Evolutionary conservation across 2,888 invertebrate species (phyloP), one percentile per base, ranked within the genome.

Genomic region (Frankliniella intonsa): DNA sequence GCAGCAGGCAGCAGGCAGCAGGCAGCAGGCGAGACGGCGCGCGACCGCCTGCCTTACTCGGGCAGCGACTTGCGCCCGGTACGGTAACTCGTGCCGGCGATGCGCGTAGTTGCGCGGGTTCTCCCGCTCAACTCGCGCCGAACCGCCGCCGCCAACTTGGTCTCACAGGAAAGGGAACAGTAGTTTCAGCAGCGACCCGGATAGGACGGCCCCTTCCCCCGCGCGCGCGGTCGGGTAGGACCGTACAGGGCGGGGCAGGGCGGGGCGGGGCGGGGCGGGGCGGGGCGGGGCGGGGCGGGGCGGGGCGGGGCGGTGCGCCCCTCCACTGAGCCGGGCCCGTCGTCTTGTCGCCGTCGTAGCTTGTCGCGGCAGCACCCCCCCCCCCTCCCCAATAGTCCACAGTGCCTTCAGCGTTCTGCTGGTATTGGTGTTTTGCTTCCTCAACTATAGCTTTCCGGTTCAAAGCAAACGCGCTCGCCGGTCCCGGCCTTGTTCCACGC

Each of bases 381-480:
- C 38, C 38, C 38, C 38, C 38, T 3, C 3, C 38, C 38, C 38
- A 38, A 38, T 38, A 38, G 38, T 38, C 38, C 38, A 38, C 38
- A 38, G 38, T 38, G 38, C 38, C 38, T 38, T 38, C 38, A 5
- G 14, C 62, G 62, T 19, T 14, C 62, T 14, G 17, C 62, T 38
- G 38, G 55, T 69, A 69, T 69, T 69, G 69, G 22, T 69, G 69
- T 69, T 69, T 69, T 69, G 69, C 69, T 69, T n/a, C 69, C 22
- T 22, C 69, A 22, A 22, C 69, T 69, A 22, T 69, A 69, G 69
- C 22, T 69, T 69, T 69, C 69, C 69, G 69, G 69, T 69, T 69
- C 69, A 19, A 22, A 22, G 69, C 22, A n/a, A 69, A 69, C 69
- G n/a, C 62, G 62, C 12, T 38, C 55, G 17, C 38, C 38, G 38